Conservation (phyloP, 2,888 invertebrate genomes). For the Netelia fuscicornis region DNA sequence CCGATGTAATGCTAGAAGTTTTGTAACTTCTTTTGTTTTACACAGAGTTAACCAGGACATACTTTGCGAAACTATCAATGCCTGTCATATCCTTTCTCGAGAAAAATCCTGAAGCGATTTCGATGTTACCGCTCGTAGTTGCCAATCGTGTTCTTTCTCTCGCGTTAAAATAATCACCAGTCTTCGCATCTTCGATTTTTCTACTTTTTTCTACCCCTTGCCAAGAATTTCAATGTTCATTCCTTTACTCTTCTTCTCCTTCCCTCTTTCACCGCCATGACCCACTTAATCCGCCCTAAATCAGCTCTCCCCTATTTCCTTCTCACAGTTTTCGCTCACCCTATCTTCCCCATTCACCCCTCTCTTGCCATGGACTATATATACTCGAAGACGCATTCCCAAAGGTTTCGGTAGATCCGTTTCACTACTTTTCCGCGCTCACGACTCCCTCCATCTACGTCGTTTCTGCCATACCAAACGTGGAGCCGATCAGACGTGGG, state of each 20-base stretch:
- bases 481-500: conserved; percentile 35
- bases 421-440: conserved; percentile 23
- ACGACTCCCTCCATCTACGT: background rate
- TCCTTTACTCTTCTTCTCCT: background rate
- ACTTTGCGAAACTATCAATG: background rate
- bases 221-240: conserved; percentile 12
- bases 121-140: background rate
- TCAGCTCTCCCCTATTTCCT: conserved; percentile 64
- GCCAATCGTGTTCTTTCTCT: background rate
- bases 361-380: background rate
- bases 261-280: conserved; percentile 58
- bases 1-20: too few relatives aligned
- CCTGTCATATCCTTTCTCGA: background rate
- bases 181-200: background rate
- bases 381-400: conserved; percentile 44
- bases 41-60: too few relatives aligned
- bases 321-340: conserved; percentile 9
- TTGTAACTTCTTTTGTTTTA: too few relatives aligned
- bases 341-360: conserved; percentile 15
- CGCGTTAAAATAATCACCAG: background rate
- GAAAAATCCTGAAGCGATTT: background rate
- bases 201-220: conserved; percentile 9
- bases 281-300: conserved; percentile 74
- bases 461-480: background rate
- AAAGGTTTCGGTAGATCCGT: conserved; percentile 11